These are phyloP conservation scores for Dendrophyllia cribrosa DNA, from an alignment of 64 coral and sea anemone genomes.

Conservation along the genomic window DNA sequence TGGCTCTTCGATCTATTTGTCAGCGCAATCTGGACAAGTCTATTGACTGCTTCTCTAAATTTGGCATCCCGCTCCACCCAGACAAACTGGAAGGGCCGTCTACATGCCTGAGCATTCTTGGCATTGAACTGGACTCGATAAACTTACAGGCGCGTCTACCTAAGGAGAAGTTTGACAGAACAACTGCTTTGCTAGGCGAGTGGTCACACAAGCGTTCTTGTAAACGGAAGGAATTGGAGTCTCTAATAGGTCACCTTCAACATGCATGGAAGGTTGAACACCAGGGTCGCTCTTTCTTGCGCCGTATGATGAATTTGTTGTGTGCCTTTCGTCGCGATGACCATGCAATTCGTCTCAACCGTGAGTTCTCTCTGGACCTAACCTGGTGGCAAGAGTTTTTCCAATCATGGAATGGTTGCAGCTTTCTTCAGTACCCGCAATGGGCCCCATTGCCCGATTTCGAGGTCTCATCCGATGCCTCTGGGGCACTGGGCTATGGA, in stretches of 20 bases:
- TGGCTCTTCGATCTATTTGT: background rate
- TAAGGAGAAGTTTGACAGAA: no score
- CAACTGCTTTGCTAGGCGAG: background rate
- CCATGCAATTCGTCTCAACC: slow-evolving; percentile 44
- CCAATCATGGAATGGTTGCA: slow-evolving; percentile 4
- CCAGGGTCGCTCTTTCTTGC: slow-evolving; percentile 3
- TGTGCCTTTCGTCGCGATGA: slow-evolving; percentile 23
- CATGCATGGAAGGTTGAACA: slow-evolving; percentile 42
- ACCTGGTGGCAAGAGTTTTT: slow-evolving; percentile 49
- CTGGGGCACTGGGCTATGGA: no score
- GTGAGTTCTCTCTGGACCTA: slow-evolving; percentile 7
- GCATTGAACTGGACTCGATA: no score
- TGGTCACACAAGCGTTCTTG: slow-evolving; percentile 41
- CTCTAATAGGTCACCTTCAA: slow-evolving; percentile 35
- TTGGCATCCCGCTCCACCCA: slow-evolving; percentile 37
- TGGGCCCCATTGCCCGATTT: slow-evolving; percentile 10
- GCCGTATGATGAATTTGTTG: slow-evolving; percentile 11
- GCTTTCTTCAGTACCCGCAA: slow-evolving; percentile 36
- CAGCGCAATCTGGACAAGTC: background rate
- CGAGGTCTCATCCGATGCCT: slow-evolving; percentile 27
- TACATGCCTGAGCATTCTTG: no score
- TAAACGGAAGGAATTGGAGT: background rate
- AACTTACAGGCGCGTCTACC: no score
- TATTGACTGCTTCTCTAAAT: background rate
- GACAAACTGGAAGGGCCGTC: slow-evolving; percentile 59